Evolutionary conservation across 2,888 invertebrate species (phyloP).

Genomic region (Alviniconcha strummeri): DNA sequence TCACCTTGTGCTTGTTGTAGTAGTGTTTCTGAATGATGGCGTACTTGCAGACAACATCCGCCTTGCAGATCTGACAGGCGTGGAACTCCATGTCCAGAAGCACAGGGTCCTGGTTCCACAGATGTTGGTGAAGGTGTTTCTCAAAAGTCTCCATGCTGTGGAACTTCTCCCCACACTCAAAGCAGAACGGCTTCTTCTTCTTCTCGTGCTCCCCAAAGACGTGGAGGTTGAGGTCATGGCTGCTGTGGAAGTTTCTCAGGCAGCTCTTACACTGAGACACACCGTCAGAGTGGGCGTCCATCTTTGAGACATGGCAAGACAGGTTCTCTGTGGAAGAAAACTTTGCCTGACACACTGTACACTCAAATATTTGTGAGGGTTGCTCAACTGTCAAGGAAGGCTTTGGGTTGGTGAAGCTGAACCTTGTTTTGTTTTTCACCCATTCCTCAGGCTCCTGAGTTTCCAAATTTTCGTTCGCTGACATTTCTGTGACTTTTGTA

Average conservation of each 20-base stretch:
- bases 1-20: constrained; percentile 13
- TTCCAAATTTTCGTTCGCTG: neutral
- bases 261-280: neutral
- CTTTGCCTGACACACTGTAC: constrained; percentile 8
- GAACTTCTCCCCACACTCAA: constrained; percentile 11
- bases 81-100: constrained; percentile 21
- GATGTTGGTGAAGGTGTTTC: constrained; percentile 4
- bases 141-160: constrained; percentile 9
- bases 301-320: constrained; percentile 1
- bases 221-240: constrained; percentile 15
- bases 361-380: constrained; percentile 3
- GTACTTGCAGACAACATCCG: neutral
- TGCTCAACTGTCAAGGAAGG: neutral
- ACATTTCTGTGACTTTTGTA: neutral
- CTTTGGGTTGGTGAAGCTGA: neutral
- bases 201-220: constrained; percentile 27
- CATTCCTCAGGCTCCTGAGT: constrained; percentile 8
- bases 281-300: neutral
- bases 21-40: constrained; percentile 14
- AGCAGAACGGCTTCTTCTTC: constrained; percentile 4
- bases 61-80: constrained; percentile 5
- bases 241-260: neutral
- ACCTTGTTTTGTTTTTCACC: neutral
- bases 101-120: neutral
- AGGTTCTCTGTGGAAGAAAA: neutral